A percentile compares a stretch with the other conserved stretches of the same genome.
Conservation (phyloP, 1,140 invertebrate species). For the Bombus balteatus region DNA sequence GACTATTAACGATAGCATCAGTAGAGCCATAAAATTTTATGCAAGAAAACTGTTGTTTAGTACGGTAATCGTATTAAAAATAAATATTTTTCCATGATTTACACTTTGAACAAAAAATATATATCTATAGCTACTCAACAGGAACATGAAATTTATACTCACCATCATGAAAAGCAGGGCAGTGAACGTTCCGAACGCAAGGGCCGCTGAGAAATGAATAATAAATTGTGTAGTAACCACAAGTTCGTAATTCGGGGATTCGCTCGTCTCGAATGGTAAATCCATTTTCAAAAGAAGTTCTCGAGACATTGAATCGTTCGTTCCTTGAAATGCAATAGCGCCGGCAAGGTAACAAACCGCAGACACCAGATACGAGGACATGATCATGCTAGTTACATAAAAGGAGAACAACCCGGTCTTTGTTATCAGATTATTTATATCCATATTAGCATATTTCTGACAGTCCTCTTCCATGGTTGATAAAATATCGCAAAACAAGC, state of each 20-base stretch:
- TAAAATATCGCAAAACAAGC: slow-evolving; percentile 43
- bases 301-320: background rate
- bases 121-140: no score
- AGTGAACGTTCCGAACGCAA: slow-evolving; percentile 33
- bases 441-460: background rate
- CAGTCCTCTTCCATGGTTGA: slow-evolving; percentile 44
- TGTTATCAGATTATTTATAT: slow-evolving; percentile 17
- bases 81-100: background rate
- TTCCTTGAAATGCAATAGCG: background rate
- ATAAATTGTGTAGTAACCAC: slow-evolving; percentile 37
- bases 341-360: background rate
- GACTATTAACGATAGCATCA: no score
- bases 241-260: slow-evolving; percentile 56
- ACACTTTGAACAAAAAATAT: background rate
- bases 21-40: no score
- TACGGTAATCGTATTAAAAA: no score
- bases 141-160: background rate
- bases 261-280: slow-evolving; percentile 47
- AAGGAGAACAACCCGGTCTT: slow-evolving; percentile 20
- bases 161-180: slow-evolving; percentile 47
- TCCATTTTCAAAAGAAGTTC: slow-evolving; percentile 58
- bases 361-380: background rate
- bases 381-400: slow-evolving; percentile 24
- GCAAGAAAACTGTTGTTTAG: no score
- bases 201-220: slow-evolving; percentile 19